These are phyloP conservation scores for Sebastes hubbsi DNA, from an alignment of 2,797 vertebrate genomes.

Conservation along the genomic window DNA sequence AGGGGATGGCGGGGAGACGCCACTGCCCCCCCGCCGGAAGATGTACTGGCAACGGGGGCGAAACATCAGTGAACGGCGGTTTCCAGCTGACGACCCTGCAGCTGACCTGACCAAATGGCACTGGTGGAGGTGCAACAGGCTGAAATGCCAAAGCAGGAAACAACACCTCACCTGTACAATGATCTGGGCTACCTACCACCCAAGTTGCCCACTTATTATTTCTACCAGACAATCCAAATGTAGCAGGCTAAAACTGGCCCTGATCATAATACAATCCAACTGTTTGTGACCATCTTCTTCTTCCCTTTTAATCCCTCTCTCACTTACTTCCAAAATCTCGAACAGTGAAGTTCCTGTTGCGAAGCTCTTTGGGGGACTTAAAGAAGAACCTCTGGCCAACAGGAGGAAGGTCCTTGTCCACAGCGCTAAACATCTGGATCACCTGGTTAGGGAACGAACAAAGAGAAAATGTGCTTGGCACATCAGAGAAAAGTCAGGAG, in stretches of 20 bases:
- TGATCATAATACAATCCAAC: neutral
- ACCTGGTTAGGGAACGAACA: constrained; percentile 77
- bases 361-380: constrained; percentile 85
- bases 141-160: too few species aligned
- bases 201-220: neutral
- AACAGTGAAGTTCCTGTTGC: constrained; percentile 93
- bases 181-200: neutral
- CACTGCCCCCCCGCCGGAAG: too few species aligned
- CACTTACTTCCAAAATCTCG: constrained; percentile 92
- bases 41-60: too few species aligned
- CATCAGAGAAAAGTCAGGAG: neutral
- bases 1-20: too few species aligned
- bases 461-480: neutral
- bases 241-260: neutral
- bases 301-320: neutral
- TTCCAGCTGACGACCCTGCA: too few species aligned
- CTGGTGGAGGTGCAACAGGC: too few species aligned
- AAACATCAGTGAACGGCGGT: too few species aligned
- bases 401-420: constrained; percentile 88
- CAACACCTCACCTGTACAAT: too few species aligned
- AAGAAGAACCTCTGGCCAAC: constrained; percentile 92
- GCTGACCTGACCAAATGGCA: too few species aligned
- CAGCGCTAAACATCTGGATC: constrained; percentile 89
- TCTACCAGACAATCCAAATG: neutral
- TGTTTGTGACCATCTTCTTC: too few species aligned